phyloP scores from a whole-genome alignment of 1,140 invertebrate species.

The Grapholita molesta region DNA sequence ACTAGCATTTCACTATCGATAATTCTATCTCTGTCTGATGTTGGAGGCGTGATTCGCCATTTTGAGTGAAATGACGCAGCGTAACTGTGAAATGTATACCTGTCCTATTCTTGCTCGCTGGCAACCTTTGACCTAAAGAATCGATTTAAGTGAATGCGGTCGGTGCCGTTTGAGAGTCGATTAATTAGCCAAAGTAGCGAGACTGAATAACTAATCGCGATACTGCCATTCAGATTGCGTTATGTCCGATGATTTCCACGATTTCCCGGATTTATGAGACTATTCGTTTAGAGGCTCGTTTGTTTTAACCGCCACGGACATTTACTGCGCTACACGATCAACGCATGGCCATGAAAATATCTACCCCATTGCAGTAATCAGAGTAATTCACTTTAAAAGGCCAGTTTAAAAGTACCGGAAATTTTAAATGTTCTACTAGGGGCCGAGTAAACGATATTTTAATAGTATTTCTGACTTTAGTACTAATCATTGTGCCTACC shows the following conservation, averaged over 20 bases:
- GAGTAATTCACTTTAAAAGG: too few relatives aligned
- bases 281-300: conserved; percentile 14
- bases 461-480: too few relatives aligned
- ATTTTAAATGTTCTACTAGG: too few relatives aligned
- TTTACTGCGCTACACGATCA: neutral
- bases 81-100: conserved; percentile 55
- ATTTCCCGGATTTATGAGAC: conserved; percentile 7
- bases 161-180: conserved; percentile 49
- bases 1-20: conserved; percentile 65
- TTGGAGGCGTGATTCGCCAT: conserved; percentile 72
- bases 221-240: conserved; percentile 19
- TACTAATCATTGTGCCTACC: too few relatives aligned
- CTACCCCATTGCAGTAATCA: neutral
- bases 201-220: conserved; percentile 42
- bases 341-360: neutral
- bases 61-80: conserved; percentile 59
- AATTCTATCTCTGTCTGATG: conserved; percentile 58
- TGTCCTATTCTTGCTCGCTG: conserved; percentile 57
- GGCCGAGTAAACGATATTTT: too few relatives aligned
- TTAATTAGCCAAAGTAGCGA: conserved; percentile 51
- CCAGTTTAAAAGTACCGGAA: too few relatives aligned
- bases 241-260: conserved; percentile 14
- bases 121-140: conserved; percentile 70
- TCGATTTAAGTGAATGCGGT: conserved; percentile 70
- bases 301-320: conserved; percentile 5